These are phyloP conservation scores for Neotragus moschatus DNA, from an alignment of 2,113 vertebrate species.

Conservation along the genomic window DNA sequence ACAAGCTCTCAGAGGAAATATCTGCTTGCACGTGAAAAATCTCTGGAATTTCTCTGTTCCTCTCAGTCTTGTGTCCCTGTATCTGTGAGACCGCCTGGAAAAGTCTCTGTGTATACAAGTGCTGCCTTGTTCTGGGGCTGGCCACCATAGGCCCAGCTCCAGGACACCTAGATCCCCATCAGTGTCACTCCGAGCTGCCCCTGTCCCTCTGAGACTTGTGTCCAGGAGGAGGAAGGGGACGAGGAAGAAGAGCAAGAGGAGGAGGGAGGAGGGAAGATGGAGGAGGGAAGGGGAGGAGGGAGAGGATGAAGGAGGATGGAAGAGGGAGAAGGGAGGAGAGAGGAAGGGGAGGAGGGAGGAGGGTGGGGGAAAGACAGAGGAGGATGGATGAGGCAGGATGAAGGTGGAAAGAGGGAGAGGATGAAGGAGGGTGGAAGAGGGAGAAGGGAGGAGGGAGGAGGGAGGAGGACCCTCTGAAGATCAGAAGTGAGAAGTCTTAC, in stretches of 20 bases:
- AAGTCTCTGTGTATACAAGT: neutral
- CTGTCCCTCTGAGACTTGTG: neutral
- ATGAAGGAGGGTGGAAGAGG: neutral
- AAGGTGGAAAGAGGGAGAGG: neutral
- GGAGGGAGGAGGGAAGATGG: neutral
- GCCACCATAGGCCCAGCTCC: accelerated
- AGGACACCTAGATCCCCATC: neutral
- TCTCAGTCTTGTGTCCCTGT: conserved; percentile 20
- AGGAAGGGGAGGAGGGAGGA: neutral
- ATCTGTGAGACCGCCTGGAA: conserved; percentile 27
- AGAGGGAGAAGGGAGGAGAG: neutral
- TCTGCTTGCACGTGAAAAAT: conserved; percentile 78
- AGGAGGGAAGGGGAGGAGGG: neutral
- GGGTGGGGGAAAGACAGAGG: neutral
- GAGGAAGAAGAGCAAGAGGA: neutral
- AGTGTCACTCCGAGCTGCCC: neutral
- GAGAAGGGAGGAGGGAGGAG: neutral
- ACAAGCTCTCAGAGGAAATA: conserved; percentile 78
- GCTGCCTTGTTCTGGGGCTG: neutral
- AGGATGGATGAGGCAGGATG: neutral
- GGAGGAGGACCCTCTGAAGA: neutral
- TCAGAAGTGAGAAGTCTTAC: neutral
- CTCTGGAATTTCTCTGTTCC: conserved; percentile 75
- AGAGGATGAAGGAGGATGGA: accelerated
- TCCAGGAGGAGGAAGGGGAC: neutral